phyloP scores from a whole-genome alignment of 2,888 invertebrate species.

The Argyra leucocephala region DNA sequence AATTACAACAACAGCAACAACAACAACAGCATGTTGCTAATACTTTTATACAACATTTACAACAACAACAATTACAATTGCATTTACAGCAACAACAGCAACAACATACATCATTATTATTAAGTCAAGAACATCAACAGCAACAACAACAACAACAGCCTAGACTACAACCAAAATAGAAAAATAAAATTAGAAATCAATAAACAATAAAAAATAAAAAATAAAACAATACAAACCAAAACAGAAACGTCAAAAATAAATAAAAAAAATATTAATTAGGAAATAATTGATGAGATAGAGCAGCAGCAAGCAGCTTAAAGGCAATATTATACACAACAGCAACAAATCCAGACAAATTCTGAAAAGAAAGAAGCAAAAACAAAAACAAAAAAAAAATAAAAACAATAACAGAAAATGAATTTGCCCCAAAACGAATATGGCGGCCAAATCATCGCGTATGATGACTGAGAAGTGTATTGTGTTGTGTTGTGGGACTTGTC shows the following conservation, averaged over 20 bases:
- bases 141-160: not conserved
- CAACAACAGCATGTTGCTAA: slow-evolving; percentile 5
- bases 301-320: not conserved
- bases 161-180: slow-evolving; percentile 1
- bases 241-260: not conserved
- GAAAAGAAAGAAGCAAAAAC: not conserved
- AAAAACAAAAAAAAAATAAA: not conserved
- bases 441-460: slow-evolving; percentile 1
- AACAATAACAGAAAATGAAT: not conserved
- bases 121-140: not conserved
- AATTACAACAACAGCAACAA: slow-evolving; percentile 12
- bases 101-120: not conserved
- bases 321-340: not conserved
- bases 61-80: slow-evolving; percentile 7
- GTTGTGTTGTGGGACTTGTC: not conserved
- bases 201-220: not conserved
- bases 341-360: not conserved
- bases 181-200: not conserved
- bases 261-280: slow-evolving; percentile 2
- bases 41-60: slow-evolving; percentile 1
- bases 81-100: not conserved
- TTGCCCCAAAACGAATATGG: slow-evolving; percentile 1
- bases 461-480: too few species aligned
- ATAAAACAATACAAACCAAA: not conserved
- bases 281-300: not conserved